Conservation (phyloP, 2,888 invertebrate genomes). For the Acrobasis suavella region DNA sequence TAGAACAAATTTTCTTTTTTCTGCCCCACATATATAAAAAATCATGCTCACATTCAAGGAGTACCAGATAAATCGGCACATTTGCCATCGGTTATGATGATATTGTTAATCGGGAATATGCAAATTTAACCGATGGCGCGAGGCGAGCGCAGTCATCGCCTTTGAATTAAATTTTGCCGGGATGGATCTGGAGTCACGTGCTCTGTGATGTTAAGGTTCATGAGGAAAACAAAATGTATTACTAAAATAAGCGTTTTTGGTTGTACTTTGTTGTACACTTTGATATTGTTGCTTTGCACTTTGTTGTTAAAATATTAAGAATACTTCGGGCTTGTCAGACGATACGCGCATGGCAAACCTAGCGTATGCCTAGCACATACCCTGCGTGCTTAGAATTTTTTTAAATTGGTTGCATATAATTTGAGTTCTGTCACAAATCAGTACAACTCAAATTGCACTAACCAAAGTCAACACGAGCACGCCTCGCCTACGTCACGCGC, state of each 20-base stretch:
- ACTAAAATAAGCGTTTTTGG: not conserved
- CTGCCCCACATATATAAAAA: not conserved
- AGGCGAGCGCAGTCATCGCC: constrained; percentile 10
- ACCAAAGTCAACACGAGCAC: too few relatives aligned
- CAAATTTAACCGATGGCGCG: constrained; percentile 9
- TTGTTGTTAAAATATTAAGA: too few relatives aligned
- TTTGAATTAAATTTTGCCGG: constrained; percentile 7
- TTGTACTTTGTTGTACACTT: not conserved
- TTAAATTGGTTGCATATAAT: too few relatives aligned
- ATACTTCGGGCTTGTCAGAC: too few relatives aligned
- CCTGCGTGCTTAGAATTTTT: too few relatives aligned
- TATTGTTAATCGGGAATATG: constrained; percentile 16
- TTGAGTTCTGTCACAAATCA: too few relatives aligned
- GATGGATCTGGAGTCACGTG: constrained; percentile 4
- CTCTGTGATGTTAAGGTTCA: not conserved
- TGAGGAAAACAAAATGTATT: not conserved
- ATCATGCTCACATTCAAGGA: not conserved
- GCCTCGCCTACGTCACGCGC: too few relatives aligned
- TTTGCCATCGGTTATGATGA: constrained; percentile 6
- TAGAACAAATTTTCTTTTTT: not conserved
- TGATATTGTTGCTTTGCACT: too few relatives aligned
- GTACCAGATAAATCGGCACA: not conserved
- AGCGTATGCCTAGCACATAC: too few relatives aligned
- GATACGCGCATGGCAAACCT: too few relatives aligned
- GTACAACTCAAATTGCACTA: too few relatives aligned